Base-by-base conservation (phyloP, 2,888 invertebrate genomes). In the Halictus quadricinctus region DNA sequence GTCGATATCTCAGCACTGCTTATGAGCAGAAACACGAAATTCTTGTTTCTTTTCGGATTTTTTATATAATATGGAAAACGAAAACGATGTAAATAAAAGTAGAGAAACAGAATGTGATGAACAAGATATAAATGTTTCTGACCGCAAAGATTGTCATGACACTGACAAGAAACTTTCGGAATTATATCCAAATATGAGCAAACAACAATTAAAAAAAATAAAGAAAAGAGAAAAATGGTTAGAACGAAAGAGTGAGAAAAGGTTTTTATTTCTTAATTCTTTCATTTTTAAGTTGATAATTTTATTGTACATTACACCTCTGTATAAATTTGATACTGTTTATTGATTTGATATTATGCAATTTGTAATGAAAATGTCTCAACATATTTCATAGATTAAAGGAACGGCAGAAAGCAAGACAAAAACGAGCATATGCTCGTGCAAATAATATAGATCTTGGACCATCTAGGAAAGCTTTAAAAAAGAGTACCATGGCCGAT, bases 391-490 rank as follows among this genome's bases (percentile, higher is more conserved):
- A 43, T 79, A 95, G 95, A 80, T 95, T 96, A 0, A 96, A 96
- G 90, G 98, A 98, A 92, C 97, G 97, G 91, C 96, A 96, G 72
- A 96, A 96, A 89, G 96, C 96, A 21, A 98, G 97, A 92, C 96
- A 96, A 90, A 97, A 97, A 92, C 96, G 96, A 83, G 95, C 95
- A 75, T 96, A 96, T 92, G 97, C 97, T 1, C 96, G 96, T 87
- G 96, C 96, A 80, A 96, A 96, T 84, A 97, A 98, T 88, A 95
- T 97, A 79, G 96, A 97, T 82, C 92, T 97, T 6, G 97, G 97
- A 0, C 98, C 98, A 0, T 97, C 97, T 64, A 96, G 98, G 82
- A 98, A 98, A 95, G 96, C 96, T 82, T 94, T 98, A 18, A 98
- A 98, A 94, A 95, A 95, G 91, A 96, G 96, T 94, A 97, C 96